Evolutionary conservation across 2,888 invertebrate species (phyloP).

Genomic region (Celastrina argiolus): DNA sequence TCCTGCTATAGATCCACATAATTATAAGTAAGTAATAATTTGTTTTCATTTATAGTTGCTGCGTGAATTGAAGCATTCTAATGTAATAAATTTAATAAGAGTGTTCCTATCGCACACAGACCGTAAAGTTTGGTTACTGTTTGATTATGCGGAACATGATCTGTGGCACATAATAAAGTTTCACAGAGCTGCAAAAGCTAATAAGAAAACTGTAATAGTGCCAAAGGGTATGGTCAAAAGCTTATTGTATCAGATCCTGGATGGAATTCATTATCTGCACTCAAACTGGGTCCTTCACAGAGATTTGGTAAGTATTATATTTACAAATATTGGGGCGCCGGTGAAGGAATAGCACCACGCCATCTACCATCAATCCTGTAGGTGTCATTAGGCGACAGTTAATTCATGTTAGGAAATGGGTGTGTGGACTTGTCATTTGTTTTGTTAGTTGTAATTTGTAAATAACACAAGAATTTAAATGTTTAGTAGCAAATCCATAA

Average conservation of each 20-base stretch:
- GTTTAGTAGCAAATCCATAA: too few relatives aligned
- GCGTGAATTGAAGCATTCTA: constrained; percentile 96
- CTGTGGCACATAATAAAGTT: constrained; percentile 99
- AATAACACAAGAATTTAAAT: too few relatives aligned
- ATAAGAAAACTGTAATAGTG: constrained; percentile 96
- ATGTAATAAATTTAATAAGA: constrained; percentile 96
- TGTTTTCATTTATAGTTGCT: constrained; percentile 82
- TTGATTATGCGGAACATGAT: constrained; percentile 99
- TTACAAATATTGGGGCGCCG: too few relatives aligned
- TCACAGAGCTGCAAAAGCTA: constrained; percentile 97
- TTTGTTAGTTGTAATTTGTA: too few relatives aligned
- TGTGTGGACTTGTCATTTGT: too few relatives aligned
- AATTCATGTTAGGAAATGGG: too few relatives aligned
- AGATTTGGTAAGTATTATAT: constrained; percentile 84
- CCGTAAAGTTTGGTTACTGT: constrained; percentile 96
- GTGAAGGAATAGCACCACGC: too few relatives aligned
- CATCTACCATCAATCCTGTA: too few relatives aligned
- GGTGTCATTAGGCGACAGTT: too few relatives aligned
- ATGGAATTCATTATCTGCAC: constrained; percentile 99
- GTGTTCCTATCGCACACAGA: constrained; percentile 98
- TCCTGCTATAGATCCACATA: too few relatives aligned
- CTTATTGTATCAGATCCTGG: constrained; percentile 96
- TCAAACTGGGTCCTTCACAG: constrained; percentile 99
- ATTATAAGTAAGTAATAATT: too few relatives aligned
- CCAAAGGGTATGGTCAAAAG: constrained; percentile 99